Evolutionary conservation across 2,113 vertebrate species (phyloP), one percentile per base, ranked within the genome.

Genomic region (Embiotoca jacksoni): DNA sequence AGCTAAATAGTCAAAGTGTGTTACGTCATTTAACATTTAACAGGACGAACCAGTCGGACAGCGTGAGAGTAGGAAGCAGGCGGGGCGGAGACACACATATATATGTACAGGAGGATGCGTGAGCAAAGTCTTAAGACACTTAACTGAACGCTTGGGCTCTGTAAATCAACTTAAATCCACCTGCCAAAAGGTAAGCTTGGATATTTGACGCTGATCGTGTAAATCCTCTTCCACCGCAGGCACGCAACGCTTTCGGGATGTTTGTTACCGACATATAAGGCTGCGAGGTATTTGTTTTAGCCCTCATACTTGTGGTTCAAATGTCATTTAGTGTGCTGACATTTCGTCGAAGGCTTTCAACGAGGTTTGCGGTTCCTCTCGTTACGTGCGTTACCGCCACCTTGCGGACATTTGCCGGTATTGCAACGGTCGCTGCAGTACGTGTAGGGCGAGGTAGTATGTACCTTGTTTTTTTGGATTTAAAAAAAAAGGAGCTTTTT

Each of bases 21-120:
- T 23, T 23, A 23, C 23, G 23, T 23, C 23, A 23, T 6, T 57
- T 3, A 23, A 70, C 52, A 49, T 50, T 68, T 46, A 80, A 66
- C 80, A 35, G 44, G 81, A 31, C 6, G 2, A 84, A 91, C 89
- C 80, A 72, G 89, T 88, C 55, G 1, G 31, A 71, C 81, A 66
- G 50, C 77, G 30, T 41, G 5, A 67, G 37, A 23, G 55, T 6
- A 1, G 41, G 41, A 44, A 4, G 41, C 4, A 3, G 41, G 41
- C 7, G 10, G 41, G 41, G 1, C 23, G 14, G 6, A n/a, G 1
- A 41, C 35, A 59, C 54, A 57, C n/a, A 52, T 30, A 57, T 37
- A 69, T 15, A 9, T 4, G 30, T 23, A 49, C 49, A 80, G 68
- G 64, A 23, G 23, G 23, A 23, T 23, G 23, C 23, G 23, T 23